phyloP scores from a whole-genome alignment of 2,888 invertebrate genomes.

The Caenorhabditis doughertyi region DNA sequence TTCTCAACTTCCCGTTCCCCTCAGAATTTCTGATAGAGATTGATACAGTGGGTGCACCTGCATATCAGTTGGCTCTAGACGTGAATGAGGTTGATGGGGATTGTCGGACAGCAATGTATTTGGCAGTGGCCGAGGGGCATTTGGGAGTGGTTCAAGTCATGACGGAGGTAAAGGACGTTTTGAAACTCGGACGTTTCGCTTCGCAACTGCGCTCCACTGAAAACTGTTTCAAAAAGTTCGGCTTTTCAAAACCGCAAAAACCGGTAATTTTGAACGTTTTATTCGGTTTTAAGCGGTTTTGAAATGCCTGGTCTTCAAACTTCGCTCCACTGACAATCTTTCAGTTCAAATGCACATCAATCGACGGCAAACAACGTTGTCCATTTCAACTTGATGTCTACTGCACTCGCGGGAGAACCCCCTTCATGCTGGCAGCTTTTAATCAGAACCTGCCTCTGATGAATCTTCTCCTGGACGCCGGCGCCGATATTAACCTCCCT shows the following conservation, averaged over 20 bases:
- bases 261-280: no score
- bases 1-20: conserved; percentile 56
- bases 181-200: no score
- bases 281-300: no score
- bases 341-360: conserved; percentile 65
- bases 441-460: conserved; percentile 69
- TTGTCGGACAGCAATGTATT: conserved; percentile 91
- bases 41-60: conserved; percentile 69
- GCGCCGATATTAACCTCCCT: conserved; percentile 90
- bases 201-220: no score
- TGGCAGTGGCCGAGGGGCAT: conserved; percentile 87
- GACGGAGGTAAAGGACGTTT: conserved; percentile 73
- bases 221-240: no score
- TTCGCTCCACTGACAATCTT: not conserved
- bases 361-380: conserved; percentile 65
- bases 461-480: conserved; percentile 85
- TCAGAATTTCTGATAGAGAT: conserved; percentile 85
- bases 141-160: conserved; percentile 72
- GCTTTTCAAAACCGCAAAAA: no score
- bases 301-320: no score
- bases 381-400: conserved; percentile 81
- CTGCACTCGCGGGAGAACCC: conserved; percentile 78
- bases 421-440: conserved; percentile 79
- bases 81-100: conserved; percentile 87
- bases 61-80: conserved; percentile 89